A percentile compares a stretch with the other conserved stretches of the same genome.
Conservation (phyloP, 2,113 vertebrate genomes). For the Oenanthe oenanthe region DNA sequence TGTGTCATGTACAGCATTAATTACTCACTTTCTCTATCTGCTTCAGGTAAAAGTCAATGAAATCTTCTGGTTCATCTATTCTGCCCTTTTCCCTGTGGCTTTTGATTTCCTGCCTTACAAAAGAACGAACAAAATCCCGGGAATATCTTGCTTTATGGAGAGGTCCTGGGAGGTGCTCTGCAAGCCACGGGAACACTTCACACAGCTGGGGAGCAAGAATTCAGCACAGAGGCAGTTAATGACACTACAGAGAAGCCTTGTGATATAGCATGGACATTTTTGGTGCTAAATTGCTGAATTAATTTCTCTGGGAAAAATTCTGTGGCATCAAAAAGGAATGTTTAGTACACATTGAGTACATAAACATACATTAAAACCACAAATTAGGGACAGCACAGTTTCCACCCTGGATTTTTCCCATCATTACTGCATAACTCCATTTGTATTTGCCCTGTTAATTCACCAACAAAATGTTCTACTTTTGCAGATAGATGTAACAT, state of each 20-base stretch:
- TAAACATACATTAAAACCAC: neutral
- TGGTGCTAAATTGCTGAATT: neutral
- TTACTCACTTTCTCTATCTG: slow-evolving; percentile 63
- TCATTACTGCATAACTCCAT: neutral
- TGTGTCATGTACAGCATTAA: neutral
- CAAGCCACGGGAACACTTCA: neutral
- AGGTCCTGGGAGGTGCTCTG: neutral
- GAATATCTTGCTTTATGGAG: neutral
- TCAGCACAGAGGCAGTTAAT: neutral
- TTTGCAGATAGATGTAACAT: neutral
- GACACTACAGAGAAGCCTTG: neutral
- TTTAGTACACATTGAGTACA: neutral
- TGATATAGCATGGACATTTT: neutral
- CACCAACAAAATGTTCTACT: neutral
- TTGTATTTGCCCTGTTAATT: neutral
- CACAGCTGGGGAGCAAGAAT: slow-evolving; percentile 9
- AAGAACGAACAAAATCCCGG: neutral
- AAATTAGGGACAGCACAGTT: neutral
- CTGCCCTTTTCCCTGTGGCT: slow-evolving; percentile 9
- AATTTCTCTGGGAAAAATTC: neutral
- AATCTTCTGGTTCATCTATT: slow-evolving; percentile 18
- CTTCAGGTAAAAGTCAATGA: slow-evolving; percentile 67
- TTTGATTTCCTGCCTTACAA: slow-evolving; percentile 46
- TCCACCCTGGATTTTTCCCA: neutral
- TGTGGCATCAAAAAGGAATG: neutral